Conservation (phyloP, 2,888 invertebrate species). For the Pseudeuparius sepicola region DNA sequence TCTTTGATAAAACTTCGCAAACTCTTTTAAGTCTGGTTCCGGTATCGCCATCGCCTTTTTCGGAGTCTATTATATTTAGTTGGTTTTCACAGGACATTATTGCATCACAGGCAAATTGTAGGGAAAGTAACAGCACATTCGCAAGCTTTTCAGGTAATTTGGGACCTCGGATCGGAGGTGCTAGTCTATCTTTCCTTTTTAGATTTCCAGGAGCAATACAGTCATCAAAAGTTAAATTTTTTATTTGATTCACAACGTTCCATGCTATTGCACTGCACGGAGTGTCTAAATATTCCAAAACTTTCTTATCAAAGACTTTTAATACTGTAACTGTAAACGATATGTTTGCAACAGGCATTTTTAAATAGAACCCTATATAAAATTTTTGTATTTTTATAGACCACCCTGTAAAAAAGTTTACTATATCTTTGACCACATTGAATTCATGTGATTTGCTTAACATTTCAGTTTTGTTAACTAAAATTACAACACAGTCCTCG, state of each 20-base stretch:
- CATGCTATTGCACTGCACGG: constrained; percentile 42
- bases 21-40: constrained; percentile 41
- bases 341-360: constrained; percentile 17
- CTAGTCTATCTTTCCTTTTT: constrained; percentile 21
- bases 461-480: constrained; percentile 68
- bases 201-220: constrained; percentile 20
- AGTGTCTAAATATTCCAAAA: constrained; percentile 49
- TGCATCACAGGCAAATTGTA: constrained; percentile 42
- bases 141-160: constrained; percentile 27
- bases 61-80: constrained; percentile 57
- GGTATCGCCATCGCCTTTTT: constrained; percentile 61
- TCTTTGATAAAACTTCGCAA: constrained; percentile 31
- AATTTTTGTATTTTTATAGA: constrained; percentile 24
- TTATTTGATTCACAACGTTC: constrained; percentile 12
- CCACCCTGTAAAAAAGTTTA: constrained; percentile 27
- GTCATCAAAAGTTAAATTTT: no score
- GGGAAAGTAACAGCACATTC: constrained; percentile 31
- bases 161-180: constrained; percentile 33
- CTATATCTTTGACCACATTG: constrained; percentile 40
- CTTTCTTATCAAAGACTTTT: constrained; percentile 41
- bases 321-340: constrained; percentile 52
- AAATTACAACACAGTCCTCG: constrained; percentile 44
- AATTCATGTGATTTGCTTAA: constrained; percentile 67
- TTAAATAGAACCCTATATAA: constrained; percentile 26
- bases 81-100: constrained; percentile 50